Evolutionary conservation across 2,888 invertebrate species (phyloP).

Genomic region (Polyploca ridens): DNA sequence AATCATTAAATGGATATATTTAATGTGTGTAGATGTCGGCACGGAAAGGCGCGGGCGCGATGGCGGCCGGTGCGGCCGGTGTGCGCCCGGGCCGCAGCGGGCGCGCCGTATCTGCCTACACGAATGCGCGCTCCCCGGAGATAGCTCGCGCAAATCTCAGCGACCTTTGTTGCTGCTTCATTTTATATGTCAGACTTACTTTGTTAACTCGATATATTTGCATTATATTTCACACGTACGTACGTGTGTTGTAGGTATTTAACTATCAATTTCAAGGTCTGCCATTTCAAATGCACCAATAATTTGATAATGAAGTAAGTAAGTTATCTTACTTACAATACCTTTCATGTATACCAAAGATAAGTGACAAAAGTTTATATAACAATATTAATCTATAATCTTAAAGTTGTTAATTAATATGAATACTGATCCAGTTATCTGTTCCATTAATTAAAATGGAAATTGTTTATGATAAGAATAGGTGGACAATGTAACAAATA

Average conservation of each 20-base stretch:
- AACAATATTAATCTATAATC: conserved; percentile 42
- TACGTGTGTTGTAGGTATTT: not conserved
- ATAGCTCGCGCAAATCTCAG: conserved; percentile 72
- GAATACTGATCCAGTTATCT: conserved; percentile 43
- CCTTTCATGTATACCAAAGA: not conserved
- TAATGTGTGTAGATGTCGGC: conserved; percentile 74
- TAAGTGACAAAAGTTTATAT: not conserved
- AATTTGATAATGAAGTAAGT: not conserved
- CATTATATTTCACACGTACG: conserved; percentile 34
- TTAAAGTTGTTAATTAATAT: conserved; percentile 41
- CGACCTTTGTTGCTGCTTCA: conserved; percentile 70
- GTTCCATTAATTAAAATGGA: conserved; percentile 65
- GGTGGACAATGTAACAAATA: conserved; percentile 52
- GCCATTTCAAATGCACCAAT: not conserved
- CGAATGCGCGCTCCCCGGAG: conserved; percentile 73
- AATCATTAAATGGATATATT: conserved; percentile 83
- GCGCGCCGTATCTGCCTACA: conserved; percentile 73
- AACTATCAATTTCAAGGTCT: not conserved
- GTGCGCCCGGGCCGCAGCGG: conserved; percentile 36
- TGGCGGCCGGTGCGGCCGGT: conserved; percentile 37
- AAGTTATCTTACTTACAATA: not conserved
- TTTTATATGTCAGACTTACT: conserved; percentile 57
- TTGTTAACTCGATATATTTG: conserved; percentile 45
- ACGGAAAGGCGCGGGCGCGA: conserved; percentile 49
- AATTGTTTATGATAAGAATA: conserved; percentile 58